Conservation (phyloP, 2,113 vertebrate species). For the Mola mola region DNA sequence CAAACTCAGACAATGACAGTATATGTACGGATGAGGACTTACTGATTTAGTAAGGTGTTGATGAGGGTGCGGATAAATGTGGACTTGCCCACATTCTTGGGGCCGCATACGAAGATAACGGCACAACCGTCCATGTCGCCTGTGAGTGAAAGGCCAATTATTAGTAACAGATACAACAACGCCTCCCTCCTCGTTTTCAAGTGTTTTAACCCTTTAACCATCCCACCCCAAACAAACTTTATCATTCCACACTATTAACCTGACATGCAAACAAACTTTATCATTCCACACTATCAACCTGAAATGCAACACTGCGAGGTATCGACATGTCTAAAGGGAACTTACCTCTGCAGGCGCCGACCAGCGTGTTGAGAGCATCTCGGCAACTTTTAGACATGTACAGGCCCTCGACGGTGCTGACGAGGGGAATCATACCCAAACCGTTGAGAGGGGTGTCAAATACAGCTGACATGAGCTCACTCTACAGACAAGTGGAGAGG, state of each 20-base stretch:
- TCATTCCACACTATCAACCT: too few species aligned
- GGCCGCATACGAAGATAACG: slow-evolving; percentile 88
- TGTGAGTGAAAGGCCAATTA: slow-evolving; percentile 55
- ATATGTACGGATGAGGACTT: slow-evolving; percentile 53
- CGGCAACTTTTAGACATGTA: slow-evolving; percentile 74
- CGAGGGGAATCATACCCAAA: slow-evolving; percentile 82
- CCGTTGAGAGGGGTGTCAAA: slow-evolving; percentile 81
- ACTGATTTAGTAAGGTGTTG: slow-evolving; percentile 92
- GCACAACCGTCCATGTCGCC: slow-evolving; percentile 88
- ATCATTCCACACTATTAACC: too few species aligned
- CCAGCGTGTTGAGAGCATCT: slow-evolving; percentile 79
- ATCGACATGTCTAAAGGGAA: background rate
- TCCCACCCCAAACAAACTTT: too few species aligned
- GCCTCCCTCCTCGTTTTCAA: too few species aligned
- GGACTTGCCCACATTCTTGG: slow-evolving; percentile 91
- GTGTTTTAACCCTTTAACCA: too few species aligned
- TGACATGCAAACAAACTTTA: too few species aligned
- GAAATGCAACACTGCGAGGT: too few species aligned
- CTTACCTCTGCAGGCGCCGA: slow-evolving; percentile 85
- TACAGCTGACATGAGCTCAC: slow-evolving; percentile 75
- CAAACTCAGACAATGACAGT: too few species aligned
- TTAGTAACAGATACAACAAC: too few species aligned
- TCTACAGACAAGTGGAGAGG: slow-evolving; percentile 40
- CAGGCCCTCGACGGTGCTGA: slow-evolving; percentile 66
- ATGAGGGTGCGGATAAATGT: slow-evolving; percentile 91